Evolutionary conservation across 2,888 invertebrate species (phyloP).

Genomic region (Caenorhabditis sp.): DNA sequence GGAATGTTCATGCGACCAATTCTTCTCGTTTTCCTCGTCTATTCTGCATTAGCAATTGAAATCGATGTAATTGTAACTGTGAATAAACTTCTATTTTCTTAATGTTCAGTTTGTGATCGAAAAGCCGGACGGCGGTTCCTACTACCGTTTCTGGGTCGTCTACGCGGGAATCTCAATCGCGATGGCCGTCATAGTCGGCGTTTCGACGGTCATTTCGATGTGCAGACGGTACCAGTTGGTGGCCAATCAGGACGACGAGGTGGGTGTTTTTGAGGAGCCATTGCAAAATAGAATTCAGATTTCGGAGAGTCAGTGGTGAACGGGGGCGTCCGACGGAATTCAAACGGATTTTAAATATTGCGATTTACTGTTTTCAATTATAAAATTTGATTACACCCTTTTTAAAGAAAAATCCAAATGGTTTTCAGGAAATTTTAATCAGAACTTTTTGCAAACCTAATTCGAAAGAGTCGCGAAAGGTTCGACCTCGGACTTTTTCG

Average conservation of each 20-base stretch:
- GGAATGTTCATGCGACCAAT: not conserved
- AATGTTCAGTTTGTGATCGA: slow-evolving; percentile 1
- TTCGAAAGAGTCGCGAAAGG: no score
- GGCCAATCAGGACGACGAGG: slow-evolving; percentile 34
- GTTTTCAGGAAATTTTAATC: no score
- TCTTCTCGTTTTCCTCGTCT: not conserved
- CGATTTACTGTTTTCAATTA: no score
- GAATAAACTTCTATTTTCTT: not conserved
- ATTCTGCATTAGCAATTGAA: not conserved
- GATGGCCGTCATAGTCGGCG: slow-evolving; percentile 3
- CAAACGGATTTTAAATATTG: not conserved
- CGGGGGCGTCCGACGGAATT: not conserved
- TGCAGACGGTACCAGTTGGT: slow-evolving; percentile 37
- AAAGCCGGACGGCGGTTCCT: slow-evolving; percentile 8
- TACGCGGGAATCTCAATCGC: not conserved
- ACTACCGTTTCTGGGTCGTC: slow-evolving; percentile 45
- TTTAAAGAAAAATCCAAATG: no score
- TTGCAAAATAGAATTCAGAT: not conserved
- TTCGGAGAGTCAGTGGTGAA: slow-evolving; percentile 10
- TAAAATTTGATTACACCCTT: no score
- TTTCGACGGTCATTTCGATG: slow-evolving; percentile 14
- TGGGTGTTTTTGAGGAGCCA: not conserved
- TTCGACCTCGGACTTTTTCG: no score
- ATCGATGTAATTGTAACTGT: not conserved
- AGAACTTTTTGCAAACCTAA: no score